Conservation (phyloP, 1,140 invertebrate species). For the Hesperophylax magnus region DNA sequence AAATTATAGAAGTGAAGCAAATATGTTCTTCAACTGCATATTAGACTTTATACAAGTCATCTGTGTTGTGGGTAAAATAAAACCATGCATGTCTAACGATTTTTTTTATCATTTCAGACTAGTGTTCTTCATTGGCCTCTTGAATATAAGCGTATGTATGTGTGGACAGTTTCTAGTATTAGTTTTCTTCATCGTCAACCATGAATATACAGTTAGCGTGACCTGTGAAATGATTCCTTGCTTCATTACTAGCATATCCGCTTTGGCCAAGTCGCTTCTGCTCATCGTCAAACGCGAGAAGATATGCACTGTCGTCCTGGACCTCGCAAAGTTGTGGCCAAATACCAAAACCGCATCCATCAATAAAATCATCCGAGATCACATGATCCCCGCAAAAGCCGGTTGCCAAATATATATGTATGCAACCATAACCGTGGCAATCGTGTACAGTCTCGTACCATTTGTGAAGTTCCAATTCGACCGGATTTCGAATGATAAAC, state of each 20-base stretch:
- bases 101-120: too few species aligned
- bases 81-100: too few species aligned
- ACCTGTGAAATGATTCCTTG: conserved; percentile 39
- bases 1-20: too few species aligned
- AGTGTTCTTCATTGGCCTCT: too few species aligned
- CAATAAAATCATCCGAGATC: conserved; percentile 11
- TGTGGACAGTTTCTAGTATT: too few species aligned
- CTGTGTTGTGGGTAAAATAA: too few species aligned
- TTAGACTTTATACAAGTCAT: too few species aligned
- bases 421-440: conserved; percentile 1
- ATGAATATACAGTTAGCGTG: too few species aligned
- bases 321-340: conserved; percentile 44
- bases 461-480: background rate
- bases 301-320: conserved; percentile 11
- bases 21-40: too few species aligned
- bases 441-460: conserved; percentile 38
- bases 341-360: background rate
- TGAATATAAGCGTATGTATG: too few species aligned
- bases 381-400: conserved; percentile 25
- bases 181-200: too few species aligned
- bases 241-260: conserved; percentile 11
- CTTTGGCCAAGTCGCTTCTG: background rate
- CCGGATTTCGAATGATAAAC: too few species aligned
- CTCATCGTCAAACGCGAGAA: conserved; percentile 3
- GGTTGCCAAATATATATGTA: conserved; percentile 37